Base-by-base conservation (phyloP, 1,140 invertebrate genomes). In the Listronotus bonariensis region DNA sequence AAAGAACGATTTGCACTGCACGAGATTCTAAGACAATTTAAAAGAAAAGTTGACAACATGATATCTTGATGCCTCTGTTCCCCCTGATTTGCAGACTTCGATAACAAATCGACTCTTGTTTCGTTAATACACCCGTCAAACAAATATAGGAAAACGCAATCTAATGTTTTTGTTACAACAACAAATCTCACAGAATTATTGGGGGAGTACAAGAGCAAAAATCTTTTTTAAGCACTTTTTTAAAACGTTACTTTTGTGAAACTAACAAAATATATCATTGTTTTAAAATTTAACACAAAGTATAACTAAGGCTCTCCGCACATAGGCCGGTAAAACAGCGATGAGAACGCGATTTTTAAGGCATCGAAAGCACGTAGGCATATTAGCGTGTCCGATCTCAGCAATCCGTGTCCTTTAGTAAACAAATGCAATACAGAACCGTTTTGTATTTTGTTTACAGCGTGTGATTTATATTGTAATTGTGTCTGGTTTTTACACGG, bases 21-120 rank as follows among this genome's bases (percentile, higher is more conserved):
- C 64, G 31, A 48, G 31, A 31, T 53, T 38, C 48, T 48, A 45
- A 53, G 18, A 49, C 45, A 43, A 45, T 65, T 57, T 64, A 53
- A 65, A 59, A 43, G 56, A 54, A 66, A 66, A 60, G 48, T 53
- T 60, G 55, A 59, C 41, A 66, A 43, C 64, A 38, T 12, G 54
- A 34, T 46, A 51, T 65, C 63, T 65, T 65, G 56, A 57, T 58
- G 57, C 64, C 53, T 66, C 45, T 59, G 63, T 65, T 65, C 63
- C 63, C 61, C 63, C 63, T 58, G 63, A 65, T 65, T 53, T 59
- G 63, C 62, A 18, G 48, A 60, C 56, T 59, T 34, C 56, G 55
- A 59, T 54, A 66, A 66, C 51, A 54, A 45, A 55, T 58, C 31
- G 38, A 60, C 64, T 65, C 14, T 64, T 56, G 43, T 46, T 65